A percentile compares a stretch with the other conserved stretches of the same genome.
Conservation (phyloP, 2,113 vertebrate genomes). For the Bufo gargarizans region DNA sequence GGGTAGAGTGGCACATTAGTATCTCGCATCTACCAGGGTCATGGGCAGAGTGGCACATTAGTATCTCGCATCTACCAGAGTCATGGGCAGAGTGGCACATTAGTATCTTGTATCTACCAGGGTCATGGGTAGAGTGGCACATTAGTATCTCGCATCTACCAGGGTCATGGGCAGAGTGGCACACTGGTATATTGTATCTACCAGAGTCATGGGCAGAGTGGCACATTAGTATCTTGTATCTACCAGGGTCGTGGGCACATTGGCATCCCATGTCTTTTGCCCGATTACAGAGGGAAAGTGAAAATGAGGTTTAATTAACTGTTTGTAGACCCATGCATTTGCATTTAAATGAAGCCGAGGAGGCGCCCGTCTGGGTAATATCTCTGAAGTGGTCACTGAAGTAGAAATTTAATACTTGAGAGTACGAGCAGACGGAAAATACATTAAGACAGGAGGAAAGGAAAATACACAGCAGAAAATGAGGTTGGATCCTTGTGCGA, state of each 20-base stretch:
- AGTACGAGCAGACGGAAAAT: neutral
- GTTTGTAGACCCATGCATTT: neutral
- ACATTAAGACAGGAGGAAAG: neutral
- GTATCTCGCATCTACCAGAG: neutral
- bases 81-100: neutral
- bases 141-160: too few relatives aligned
- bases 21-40: neutral
- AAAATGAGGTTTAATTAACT: neutral
- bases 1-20: neutral
- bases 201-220: too few relatives aligned
- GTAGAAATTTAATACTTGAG: slow-evolving; percentile 29
- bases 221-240: too few relatives aligned
- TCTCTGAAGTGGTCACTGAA: slow-evolving; percentile 17
- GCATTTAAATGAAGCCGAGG: neutral
- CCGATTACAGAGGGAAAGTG: neutral
- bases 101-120: too few relatives aligned
- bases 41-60: neutral
- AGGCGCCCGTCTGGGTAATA: neutral
- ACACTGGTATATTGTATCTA: too few relatives aligned
- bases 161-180: too few relatives aligned
- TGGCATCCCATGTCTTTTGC: neutral
- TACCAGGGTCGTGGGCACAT: too few relatives aligned
- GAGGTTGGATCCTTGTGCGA: neutral
- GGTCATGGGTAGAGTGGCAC: neutral
- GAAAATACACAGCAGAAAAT: slow-evolving; percentile 5